Conservation (phyloP, 1,140 invertebrate species). For the Rhopalosiphum padi region DNA sequence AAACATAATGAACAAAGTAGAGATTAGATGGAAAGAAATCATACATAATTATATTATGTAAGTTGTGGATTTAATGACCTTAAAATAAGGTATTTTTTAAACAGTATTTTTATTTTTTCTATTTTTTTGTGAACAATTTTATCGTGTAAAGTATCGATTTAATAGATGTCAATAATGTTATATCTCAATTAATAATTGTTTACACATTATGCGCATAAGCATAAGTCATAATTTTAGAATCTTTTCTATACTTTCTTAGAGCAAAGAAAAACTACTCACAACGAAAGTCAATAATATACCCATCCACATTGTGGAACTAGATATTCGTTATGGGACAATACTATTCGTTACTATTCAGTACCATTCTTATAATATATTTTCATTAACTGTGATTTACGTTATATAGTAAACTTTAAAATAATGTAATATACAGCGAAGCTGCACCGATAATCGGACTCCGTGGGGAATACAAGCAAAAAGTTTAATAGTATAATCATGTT, state of each 20-base stretch:
- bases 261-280: background rate
- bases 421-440: background rate
- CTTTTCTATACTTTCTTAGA: background rate
- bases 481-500: background rate
- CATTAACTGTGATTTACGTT: background rate
- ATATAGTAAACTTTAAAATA: background rate
- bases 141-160: background rate
- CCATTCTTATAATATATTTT: background rate
- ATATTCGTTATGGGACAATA: background rate
- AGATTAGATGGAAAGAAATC: background rate
- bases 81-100: background rate
- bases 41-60: background rate
- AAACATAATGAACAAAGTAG: background rate
- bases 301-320: background rate
- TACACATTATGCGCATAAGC: background rate
- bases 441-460: background rate
- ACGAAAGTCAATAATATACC: background rate
- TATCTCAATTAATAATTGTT: background rate
- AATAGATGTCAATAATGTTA: background rate
- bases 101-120: background rate
- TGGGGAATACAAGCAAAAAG: background rate
- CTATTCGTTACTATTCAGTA: background rate
- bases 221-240: background rate
- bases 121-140: background rate
- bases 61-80: background rate